These are phyloP conservation scores for Drosophila cracens DNA, from an alignment of 2,888 invertebrate species.

Conservation along the genomic window DNA sequence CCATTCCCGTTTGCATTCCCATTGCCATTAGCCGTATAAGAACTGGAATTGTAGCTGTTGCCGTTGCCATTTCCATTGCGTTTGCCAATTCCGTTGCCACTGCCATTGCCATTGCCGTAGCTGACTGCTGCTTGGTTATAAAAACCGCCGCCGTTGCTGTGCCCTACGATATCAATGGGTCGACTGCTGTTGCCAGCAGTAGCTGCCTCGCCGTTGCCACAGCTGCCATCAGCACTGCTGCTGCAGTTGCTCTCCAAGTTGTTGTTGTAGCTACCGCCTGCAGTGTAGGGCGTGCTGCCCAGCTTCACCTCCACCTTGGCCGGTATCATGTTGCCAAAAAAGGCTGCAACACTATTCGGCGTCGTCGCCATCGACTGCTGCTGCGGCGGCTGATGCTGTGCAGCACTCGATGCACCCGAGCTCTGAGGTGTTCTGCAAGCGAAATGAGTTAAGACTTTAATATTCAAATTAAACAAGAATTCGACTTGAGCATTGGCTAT, in stretches of 20 bases:
- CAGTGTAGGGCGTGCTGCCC: conserved; percentile 50
- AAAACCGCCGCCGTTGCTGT: conserved; percentile 49
- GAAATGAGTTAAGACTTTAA: background rate
- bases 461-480: background rate
- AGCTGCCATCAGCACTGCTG: conserved; percentile 66
- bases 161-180: conserved; percentile 81
- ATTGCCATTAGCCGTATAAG: conserved; percentile 35
- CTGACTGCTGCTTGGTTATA: conserved; percentile 73
- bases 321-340: conserved; percentile 84
- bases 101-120: conserved; percentile 58
- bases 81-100: conserved; percentile 37
- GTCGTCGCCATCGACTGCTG: conserved; percentile 54
- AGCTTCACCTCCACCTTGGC: conserved; percentile 83
- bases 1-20: conserved; percentile 14
- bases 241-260: conserved; percentile 69
- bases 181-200: conserved; percentile 58
- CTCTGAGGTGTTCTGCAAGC: conserved; percentile 69
- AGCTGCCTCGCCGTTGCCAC: conserved; percentile 44
- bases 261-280: conserved; percentile 26
- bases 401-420: conserved; percentile 63
- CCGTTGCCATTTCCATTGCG: conserved; percentile 30
- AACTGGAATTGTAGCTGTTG: conserved; percentile 27
- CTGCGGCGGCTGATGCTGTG: conserved; percentile 42
- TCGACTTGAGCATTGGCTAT: background rate
- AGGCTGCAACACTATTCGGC: conserved; percentile 79